Evolutionary conservation across 1,140 invertebrate species (phyloP).

Genomic region (Rhopalosiphum padi): DNA sequence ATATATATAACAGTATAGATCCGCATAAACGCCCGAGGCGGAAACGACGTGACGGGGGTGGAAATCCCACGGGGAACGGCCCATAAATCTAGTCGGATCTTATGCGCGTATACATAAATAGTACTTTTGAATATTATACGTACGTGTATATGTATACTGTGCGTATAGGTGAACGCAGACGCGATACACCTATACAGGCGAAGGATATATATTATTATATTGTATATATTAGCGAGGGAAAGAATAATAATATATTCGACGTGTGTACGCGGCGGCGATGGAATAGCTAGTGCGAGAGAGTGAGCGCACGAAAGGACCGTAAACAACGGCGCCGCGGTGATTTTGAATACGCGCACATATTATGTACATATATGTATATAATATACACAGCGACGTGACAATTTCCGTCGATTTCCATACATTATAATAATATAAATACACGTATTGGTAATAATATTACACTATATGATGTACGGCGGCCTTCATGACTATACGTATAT

Average conservation of each 20-base stretch:
- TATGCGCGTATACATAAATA: constrained; percentile 23
- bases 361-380: background rate
- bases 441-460: background rate
- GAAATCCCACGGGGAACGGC: constrained; percentile 30
- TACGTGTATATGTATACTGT: background rate
- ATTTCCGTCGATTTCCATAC: background rate
- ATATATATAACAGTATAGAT: background rate
- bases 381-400: background rate
- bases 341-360: background rate
- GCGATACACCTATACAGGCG: background rate
- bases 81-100: constrained; percentile 48
- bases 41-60: background rate
- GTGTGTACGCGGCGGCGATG: background rate
- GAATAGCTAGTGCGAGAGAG: background rate
- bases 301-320: background rate
- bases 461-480: background rate
- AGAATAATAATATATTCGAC: background rate
- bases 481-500: background rate
- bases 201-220: background rate
- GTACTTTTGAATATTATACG: constrained; percentile 11
- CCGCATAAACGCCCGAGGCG: background rate
- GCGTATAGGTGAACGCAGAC: background rate
- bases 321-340: background rate
- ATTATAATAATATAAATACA: background rate
- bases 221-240: background rate